These are phyloP conservation scores for Rhynchopsitta pachyrhyncha DNA, from an alignment of 2,113 vertebrate species.

Conservation along the genomic window DNA sequence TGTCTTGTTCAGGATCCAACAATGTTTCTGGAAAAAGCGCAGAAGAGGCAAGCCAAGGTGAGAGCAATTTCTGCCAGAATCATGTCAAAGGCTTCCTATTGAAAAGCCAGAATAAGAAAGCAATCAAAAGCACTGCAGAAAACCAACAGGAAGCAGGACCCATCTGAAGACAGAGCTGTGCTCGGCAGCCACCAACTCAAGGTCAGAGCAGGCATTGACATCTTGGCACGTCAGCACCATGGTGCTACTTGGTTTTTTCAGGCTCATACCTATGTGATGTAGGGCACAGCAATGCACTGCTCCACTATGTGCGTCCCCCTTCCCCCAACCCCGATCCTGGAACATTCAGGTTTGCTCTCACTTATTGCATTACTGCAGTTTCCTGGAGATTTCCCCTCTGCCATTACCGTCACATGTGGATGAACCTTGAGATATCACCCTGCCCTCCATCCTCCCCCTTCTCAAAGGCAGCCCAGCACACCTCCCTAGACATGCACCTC, in stretches of 20 bases:
- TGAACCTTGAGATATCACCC: not conserved
- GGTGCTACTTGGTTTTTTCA: not conserved
- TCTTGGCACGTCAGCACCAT: not conserved
- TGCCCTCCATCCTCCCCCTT: not conserved
- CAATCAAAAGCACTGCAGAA: not conserved
- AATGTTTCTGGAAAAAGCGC: not conserved
- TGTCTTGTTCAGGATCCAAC: not conserved
- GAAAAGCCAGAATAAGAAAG: not conserved
- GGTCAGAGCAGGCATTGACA: not conserved
- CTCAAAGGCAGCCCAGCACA: not conserved
- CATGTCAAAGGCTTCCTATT: not conserved
- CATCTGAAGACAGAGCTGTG: not conserved
- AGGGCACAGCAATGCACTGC: not conserved
- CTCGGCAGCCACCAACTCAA: not conserved
- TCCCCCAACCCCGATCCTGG: not conserved
- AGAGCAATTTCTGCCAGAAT: not conserved
- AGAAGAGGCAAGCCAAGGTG: not conserved
- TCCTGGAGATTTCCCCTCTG: not conserved
- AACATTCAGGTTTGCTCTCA: not conserved
- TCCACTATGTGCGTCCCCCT: not conserved
- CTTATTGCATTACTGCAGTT: not conserved
- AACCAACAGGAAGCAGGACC: not conserved
- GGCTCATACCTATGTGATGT: accelerated
- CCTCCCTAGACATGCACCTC: not conserved
- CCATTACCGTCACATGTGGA: not conserved